These are phyloP conservation scores for Phylloscopus trochiloides DNA, from an alignment of 2,113 vertebrate species.

Conservation along the genomic window DNA sequence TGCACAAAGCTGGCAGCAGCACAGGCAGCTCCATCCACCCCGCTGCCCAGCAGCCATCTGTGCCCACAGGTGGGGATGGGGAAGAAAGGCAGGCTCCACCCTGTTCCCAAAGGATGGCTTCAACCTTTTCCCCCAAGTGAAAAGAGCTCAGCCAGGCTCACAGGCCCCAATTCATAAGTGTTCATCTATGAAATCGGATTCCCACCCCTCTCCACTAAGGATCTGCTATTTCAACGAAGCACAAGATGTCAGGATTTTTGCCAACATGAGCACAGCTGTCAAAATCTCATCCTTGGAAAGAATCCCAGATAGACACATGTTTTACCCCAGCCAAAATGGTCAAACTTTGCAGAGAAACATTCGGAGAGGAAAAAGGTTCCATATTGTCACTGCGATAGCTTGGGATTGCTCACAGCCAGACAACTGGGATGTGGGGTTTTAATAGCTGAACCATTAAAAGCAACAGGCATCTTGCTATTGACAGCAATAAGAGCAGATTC, in stretches of 20 bases:
- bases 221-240: conserved; percentile 62
- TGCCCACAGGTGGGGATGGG: conserved; percentile 7
- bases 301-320: conserved; percentile 64
- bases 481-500: conserved; percentile 37
- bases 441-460: conserved; percentile 50
- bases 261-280: conserved; percentile 69
- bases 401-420: conserved; percentile 43
- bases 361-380: conserved; percentile 49
- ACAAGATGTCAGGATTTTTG: conserved; percentile 67
- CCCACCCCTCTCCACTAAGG: conserved; percentile 63
- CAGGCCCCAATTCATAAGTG: conserved; percentile 54
- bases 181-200: conserved; percentile 65
- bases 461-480: conserved; percentile 46
- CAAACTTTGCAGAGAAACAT: conserved; percentile 60
- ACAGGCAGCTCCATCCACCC: background rate
- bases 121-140: conserved; percentile 27
- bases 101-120: conserved; percentile 3
- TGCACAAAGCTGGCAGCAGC: conserved; percentile 2
- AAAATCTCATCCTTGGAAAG: conserved; percentile 67
- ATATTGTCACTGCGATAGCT: conserved; percentile 41
- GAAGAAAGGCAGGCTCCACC: conserved; percentile 1
- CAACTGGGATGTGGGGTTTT: conserved; percentile 31
- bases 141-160: conserved; percentile 28
- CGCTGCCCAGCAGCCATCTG: conserved; percentile 26
- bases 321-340: conserved; percentile 58